phyloP scores from a whole-genome alignment of 2,797 vertebrate species.

The Gallinago stenura region DNA sequence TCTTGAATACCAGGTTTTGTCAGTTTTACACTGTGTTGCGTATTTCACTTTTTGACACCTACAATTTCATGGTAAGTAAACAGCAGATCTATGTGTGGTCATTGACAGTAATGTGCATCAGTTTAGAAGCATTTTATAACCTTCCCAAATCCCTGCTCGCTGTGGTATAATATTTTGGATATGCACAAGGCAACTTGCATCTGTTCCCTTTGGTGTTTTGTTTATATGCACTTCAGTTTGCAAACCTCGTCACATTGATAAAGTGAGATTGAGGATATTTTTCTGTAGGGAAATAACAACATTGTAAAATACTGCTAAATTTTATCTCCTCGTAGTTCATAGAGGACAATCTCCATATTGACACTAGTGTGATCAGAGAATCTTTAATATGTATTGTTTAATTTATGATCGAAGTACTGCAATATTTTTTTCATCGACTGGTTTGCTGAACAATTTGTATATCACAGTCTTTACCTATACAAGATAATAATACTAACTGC shows the following conservation, averaged over 20 bases:
- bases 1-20: neutral
- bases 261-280: neutral
- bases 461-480: neutral
- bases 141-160: neutral
- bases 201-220: neutral
- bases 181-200: neutral
- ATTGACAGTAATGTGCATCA: neutral
- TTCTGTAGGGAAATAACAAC: neutral
- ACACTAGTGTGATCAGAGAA: neutral
- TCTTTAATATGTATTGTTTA: neutral
- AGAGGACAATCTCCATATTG: neutral
- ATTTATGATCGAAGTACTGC: neutral
- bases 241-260: neutral
- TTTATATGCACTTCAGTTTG: neutral
- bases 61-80: constrained; percentile 10
- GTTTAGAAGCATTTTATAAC: neutral
- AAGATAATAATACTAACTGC: neutral
- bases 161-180: neutral
- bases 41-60: constrained; percentile 34
- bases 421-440: neutral
- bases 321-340: neutral
- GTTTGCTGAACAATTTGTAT: neutral
- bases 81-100: neutral
- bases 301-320: neutral
- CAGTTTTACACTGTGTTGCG: neutral